phyloP scores from a whole-genome alignment of 2,113 vertebrate species.

The Calidris pygmaea region DNA sequence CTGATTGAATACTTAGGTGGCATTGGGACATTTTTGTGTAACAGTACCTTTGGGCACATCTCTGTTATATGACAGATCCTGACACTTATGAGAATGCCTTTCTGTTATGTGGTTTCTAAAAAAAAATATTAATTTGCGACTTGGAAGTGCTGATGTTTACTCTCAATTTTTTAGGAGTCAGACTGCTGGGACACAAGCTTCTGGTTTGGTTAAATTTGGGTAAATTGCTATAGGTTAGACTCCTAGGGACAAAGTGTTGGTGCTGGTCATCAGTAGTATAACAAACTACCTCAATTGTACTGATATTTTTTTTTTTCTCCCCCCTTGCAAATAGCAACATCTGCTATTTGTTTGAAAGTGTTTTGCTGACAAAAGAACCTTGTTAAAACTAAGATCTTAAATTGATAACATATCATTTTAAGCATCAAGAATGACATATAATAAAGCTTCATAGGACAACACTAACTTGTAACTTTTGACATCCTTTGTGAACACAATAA shows the following conservation, averaged over 20 bases:
- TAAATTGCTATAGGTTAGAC: background rate
- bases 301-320: too few species aligned
- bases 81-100: background rate
- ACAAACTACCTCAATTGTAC: fast-evolving
- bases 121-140: background rate
- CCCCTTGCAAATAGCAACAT: background rate
- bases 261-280: background rate
- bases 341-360: background rate
- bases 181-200: background rate
- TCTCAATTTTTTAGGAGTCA: background rate
- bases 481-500: background rate
- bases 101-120: background rate
- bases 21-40: background rate
- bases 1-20: background rate
- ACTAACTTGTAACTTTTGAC: background rate
- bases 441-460: background rate
- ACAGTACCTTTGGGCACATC: background rate
- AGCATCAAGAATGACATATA: background rate
- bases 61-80: background rate
- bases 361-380: background rate
- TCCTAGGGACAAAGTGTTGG: background rate
- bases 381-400: background rate
- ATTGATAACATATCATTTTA: background rate
- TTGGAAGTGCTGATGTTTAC: background rate
- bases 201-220: background rate